phyloP scores from a whole-genome alignment of 30 jellyfish, hydroid and myxozoan genomes.

The Morbakka virulenta region DNA sequence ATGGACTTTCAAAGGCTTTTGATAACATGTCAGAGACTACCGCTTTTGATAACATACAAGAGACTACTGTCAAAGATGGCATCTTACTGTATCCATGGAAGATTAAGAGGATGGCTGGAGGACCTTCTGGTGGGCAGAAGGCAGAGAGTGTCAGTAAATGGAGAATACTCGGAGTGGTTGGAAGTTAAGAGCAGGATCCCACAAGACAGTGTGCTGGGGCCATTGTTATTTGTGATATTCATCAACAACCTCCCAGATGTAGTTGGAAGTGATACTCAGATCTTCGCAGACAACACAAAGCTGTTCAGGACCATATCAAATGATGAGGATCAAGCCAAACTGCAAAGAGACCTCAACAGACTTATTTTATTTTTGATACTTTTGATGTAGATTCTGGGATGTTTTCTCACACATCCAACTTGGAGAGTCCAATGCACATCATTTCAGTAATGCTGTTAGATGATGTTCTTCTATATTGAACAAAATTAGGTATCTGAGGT shows the following conservation, averaged over 20 bases:
- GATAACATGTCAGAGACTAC: too few relatives aligned
- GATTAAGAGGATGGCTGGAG: conserved; percentile 4
- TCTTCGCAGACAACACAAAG: conserved; percentile 42
- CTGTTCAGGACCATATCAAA: conserved; percentile 18
- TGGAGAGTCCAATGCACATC: too few relatives aligned
- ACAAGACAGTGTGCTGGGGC: conserved; percentile 58
- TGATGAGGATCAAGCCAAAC: too few relatives aligned
- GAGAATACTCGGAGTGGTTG: conserved; percentile 26
- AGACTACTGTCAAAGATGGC: conserved; percentile 18
- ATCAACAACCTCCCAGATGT: conserved; percentile 35
- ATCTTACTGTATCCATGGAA: conserved; percentile 33
- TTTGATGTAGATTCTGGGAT: too few relatives aligned
- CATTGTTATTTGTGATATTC: conserved; percentile 9
- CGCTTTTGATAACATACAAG: conserved; percentile 46
- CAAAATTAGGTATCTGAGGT: too few relatives aligned
- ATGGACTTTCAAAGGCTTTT: conserved; percentile 48
- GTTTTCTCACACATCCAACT: too few relatives aligned
- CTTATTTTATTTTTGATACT: too few relatives aligned
- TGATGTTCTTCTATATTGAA: too few relatives aligned
- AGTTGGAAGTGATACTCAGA: not conserved
- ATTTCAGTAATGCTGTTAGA: too few relatives aligned
- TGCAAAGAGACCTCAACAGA: too few relatives aligned
- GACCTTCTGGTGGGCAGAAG: conserved; percentile 33
- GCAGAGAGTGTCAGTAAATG: conserved; percentile 20
- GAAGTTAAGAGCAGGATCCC: conserved; percentile 45